Evolutionary conservation across 2,113 vertebrate species (phyloP).

Genomic region (Heterotis niloticus): DNA sequence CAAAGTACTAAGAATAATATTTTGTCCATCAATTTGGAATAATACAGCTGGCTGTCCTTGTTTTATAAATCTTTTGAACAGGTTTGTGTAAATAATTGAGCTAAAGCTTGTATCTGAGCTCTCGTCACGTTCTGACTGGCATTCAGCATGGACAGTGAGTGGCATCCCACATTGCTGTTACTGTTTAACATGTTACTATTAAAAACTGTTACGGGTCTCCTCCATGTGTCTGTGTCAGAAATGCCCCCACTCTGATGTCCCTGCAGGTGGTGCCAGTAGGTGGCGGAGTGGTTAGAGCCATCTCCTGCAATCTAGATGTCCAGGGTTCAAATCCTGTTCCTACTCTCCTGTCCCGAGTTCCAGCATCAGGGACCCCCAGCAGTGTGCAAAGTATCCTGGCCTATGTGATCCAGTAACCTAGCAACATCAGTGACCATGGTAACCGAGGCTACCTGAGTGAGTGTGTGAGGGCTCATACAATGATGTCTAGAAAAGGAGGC

Average conservation of each 20-base stretch:
- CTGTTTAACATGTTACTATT: conserved; percentile 18
- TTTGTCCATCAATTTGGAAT: too few species aligned
- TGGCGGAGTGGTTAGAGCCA: too few species aligned
- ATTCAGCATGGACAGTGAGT: too few species aligned
- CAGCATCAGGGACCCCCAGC: conserved; percentile 39
- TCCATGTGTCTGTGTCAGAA: too few species aligned
- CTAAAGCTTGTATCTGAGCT: conserved; percentile 21
- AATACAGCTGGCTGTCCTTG: background rate
- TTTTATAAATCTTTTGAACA: conserved; percentile 23
- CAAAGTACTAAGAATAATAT: too few species aligned
- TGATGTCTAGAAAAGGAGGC: conserved; percentile 49
- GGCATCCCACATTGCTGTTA: conserved; percentile 6
- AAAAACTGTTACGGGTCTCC: too few species aligned
- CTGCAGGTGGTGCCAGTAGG: background rate
- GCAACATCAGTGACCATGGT: conserved; percentile 36
- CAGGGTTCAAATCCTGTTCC: too few species aligned
- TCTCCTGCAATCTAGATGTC: too few species aligned
- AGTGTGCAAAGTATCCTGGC: conserved; percentile 34
- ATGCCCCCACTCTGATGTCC: background rate
- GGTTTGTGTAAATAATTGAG: conserved; percentile 20
- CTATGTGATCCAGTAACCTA: conserved; percentile 31
- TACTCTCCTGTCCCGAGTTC: background rate
- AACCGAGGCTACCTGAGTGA: background rate
- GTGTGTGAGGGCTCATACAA: conserved; percentile 18
- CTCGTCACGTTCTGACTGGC: too few species aligned